A percentile compares a stretch with the other conserved stretches of the same genome.
These are phyloP conservation scores for Otus sunia DNA, from an alignment of 2,113 vertebrate genomes.

Conservation along the genomic window DNA sequence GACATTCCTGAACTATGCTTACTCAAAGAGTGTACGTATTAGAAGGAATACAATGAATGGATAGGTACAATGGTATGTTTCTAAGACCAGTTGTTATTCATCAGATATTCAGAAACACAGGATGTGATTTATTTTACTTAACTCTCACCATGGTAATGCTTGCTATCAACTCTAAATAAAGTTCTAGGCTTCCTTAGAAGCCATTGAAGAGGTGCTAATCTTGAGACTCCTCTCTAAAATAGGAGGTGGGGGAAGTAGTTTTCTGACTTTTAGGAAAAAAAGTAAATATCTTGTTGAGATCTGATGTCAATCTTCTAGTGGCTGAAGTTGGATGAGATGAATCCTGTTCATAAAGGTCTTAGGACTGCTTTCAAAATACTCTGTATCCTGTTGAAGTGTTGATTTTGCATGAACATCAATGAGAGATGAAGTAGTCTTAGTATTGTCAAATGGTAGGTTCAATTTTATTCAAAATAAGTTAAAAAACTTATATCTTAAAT, in stretches of 20 bases:
- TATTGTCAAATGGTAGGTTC: not conserved
- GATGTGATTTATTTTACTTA: not conserved
- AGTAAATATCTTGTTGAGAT: not conserved
- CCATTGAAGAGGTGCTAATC: not conserved
- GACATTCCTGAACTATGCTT: not conserved
- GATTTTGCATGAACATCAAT: not conserved
- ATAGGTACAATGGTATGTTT: not conserved
- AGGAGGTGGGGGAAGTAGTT: not conserved
- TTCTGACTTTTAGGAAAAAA: not conserved
- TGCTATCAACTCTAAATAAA: not conserved
- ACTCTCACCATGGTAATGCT: not conserved
- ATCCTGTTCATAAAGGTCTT: not conserved
- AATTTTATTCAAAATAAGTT: not conserved
- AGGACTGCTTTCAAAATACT: not conserved
- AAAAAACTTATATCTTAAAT: not conserved
- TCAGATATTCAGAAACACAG: not conserved
- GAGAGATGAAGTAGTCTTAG: not conserved
- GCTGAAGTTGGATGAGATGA: not conserved
- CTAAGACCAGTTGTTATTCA: not conserved
- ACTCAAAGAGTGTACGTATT: not conserved
- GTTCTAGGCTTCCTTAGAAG: not conserved
- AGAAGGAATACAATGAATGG: not conserved
- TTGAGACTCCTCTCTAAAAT: not conserved
- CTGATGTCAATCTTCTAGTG: not conserved
- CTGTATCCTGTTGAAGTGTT: not conserved